Evolutionary conservation across 2,888 invertebrate genomes (phyloP).

Genomic region (Andrena praecox): DNA sequence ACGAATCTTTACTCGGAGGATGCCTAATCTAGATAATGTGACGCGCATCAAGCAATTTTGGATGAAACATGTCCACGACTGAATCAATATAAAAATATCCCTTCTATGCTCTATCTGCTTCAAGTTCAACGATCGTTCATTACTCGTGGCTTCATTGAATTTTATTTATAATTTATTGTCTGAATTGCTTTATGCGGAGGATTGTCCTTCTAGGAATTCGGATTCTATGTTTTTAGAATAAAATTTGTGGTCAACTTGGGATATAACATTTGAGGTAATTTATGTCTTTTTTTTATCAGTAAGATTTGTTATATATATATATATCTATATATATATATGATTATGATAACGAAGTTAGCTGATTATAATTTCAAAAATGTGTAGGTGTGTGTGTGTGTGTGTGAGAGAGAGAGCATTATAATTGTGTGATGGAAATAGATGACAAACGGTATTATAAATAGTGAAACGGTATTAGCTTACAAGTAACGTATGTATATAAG

Average conservation of each 20-base stretch:
- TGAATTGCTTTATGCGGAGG: constrained; percentile 81
- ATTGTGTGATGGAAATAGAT: constrained; percentile 51
- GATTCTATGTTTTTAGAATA: constrained; percentile 65
- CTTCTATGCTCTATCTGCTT: constrained; percentile 77
- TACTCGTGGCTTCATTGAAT: constrained; percentile 68
- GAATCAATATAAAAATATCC: constrained; percentile 83
- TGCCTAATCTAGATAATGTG: constrained; percentile 52
- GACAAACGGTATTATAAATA: constrained; percentile 57
- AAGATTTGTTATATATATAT: constrained; percentile 21
- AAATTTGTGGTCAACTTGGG: constrained; percentile 52
- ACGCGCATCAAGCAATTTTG: constrained; percentile 66
- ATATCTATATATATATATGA: constrained; percentile 36
- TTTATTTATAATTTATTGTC: constrained; percentile 82
- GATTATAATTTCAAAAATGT: constrained; percentile 43
- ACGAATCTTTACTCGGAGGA: constrained; percentile 39
- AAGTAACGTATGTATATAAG: constrained; percentile 45
- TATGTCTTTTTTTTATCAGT: constrained; percentile 33
- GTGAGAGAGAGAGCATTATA: constrained; percentile 48
- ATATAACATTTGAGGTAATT: constrained; percentile 60
- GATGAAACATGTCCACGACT: constrained; percentile 62
- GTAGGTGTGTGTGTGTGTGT: too few relatives aligned
- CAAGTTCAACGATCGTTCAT: constrained; percentile 59
- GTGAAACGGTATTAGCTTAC: constrained; percentile 57
- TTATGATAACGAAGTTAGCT: constrained; percentile 43
- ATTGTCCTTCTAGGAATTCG: constrained; percentile 78